Base-by-base conservation (phyloP, 2,113 vertebrate species). In the Tychaedon coryphoeus region DNA sequence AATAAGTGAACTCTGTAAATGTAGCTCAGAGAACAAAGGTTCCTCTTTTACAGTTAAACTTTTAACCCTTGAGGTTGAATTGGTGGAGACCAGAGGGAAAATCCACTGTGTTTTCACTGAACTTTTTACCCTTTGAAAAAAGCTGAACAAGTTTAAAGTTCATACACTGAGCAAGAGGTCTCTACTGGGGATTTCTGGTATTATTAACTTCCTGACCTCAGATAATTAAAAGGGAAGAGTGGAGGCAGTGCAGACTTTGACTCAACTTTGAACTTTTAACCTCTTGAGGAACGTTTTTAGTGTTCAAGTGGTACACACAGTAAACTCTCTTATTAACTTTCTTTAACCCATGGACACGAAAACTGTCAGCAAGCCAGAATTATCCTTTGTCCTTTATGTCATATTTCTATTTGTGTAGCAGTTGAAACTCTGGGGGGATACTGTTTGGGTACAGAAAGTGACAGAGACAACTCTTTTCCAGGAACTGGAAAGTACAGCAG, bases 121-220 rank as follows among this genome's bases (percentile, higher is more conserved):
- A 98, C 98, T 98, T 98, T 98, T 98, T 98, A 98, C 98, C 98
- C 98, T 98, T 96, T 96, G 82, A 96, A 97, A 98, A 98, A 97
- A 97, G 91, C 89, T 92, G 93, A 96, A 96, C 96, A 97, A 97
- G 97, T 98, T 98, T 98, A 98, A 98, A 98, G 98, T 98, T 98
- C 98, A 98, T 96, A 94, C 77, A 97, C 97, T 97, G 97, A 97
- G 97, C 97, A 97, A 98, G 97, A 98, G 97, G 97, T 98, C 98
- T 98, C 98, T 97, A 81, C 97, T 97, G 98, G 98, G 97, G 97
- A 98, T 98, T 98, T 98, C 98, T 98, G 97, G 98, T 98, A 98
- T 98, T 98, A 98, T 98, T 98, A 98, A 98, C 98, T 98, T 98
- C 97, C 98, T 98, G 98, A 98, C 98, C 98, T 97, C 98, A 96